A percentile compares a stretch with the other conserved stretches of the same genome.
These are phyloP conservation scores for Chaetura pelagica DNA, from an alignment of 2,113 vertebrate genomes.

Conservation along the genomic window DNA sequence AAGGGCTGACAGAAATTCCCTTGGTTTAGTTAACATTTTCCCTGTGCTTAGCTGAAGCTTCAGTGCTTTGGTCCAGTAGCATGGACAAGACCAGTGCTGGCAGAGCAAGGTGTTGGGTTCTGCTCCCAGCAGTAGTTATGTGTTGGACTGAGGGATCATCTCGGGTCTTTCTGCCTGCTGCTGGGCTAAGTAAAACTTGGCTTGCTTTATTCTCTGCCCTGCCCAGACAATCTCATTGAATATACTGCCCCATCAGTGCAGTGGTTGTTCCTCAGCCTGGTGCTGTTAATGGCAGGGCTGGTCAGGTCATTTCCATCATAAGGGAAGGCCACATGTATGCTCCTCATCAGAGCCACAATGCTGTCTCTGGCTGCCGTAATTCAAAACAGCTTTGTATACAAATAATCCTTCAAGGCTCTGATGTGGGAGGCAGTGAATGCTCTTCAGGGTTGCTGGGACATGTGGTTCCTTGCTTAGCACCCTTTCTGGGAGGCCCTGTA, in stretches of 20 bases:
- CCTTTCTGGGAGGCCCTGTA: neutral
- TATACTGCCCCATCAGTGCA: neutral
- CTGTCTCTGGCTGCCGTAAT: neutral
- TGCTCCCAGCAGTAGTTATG: neutral
- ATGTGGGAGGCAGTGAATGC: neutral
- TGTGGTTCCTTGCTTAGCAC: neutral
- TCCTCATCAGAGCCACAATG: neutral
- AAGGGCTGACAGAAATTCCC: neutral
- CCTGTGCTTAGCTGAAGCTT: neutral
- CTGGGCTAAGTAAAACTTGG: neutral
- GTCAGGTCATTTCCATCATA: neutral
- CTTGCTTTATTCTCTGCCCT: neutral
- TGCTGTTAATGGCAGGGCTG: neutral
- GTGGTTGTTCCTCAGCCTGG: neutral
- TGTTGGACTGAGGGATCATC: neutral
- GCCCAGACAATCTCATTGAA: neutral
- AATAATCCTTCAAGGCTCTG: neutral
- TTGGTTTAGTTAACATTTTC: neutral
- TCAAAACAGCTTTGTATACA: fast-evolving
- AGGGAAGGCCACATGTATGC: fast-evolving
- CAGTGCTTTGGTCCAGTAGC: neutral
- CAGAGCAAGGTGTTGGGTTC: neutral
- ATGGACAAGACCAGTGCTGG: neutral
- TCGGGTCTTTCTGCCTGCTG: neutral
- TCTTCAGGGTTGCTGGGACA: fast-evolving